phyloP scores from a whole-genome alignment of 2,797 vertebrate genomes.

The Distichodus sexfasciatus region DNA sequence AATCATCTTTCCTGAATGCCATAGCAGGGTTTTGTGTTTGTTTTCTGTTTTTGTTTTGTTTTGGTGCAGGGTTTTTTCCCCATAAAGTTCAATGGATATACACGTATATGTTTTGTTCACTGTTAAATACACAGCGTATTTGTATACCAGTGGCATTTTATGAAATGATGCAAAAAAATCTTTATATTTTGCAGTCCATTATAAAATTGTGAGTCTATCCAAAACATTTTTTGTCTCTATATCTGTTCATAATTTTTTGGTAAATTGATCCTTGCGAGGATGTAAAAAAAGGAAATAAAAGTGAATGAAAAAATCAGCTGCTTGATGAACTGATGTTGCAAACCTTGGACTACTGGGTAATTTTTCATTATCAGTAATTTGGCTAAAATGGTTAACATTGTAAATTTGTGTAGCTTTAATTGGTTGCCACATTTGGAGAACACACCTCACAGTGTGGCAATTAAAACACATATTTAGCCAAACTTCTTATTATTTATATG shows the following conservation, averaged over 20 bases:
- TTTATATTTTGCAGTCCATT: conserved; percentile 87
- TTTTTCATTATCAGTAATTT: no score
- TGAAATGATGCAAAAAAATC: conserved; percentile 82
- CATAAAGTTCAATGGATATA: conserved; percentile 74
- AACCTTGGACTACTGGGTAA: no score
- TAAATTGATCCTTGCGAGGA: conserved; percentile 89
- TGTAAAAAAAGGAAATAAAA: conserved; percentile 75
- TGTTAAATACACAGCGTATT: conserved; percentile 92
- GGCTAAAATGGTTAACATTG: no score
- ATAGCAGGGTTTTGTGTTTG: conserved; percentile 83
- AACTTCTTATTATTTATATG: no score
- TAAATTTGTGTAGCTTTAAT: no score
- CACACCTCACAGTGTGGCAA: no score
- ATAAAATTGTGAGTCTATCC: conserved; percentile 87
- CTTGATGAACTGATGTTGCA: conserved; percentile 24
- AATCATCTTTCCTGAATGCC: conserved; percentile 84
- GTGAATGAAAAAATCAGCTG: conserved; percentile 47
- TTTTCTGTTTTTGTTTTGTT: conserved; percentile 57
- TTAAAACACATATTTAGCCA: no score
- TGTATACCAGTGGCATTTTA: conserved; percentile 95
- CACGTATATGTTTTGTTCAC: conserved; percentile 73
- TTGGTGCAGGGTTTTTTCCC: conserved; percentile 91
- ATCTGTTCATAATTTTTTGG: conserved; percentile 89
- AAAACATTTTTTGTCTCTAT: conserved; percentile 85
- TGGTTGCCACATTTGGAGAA: no score